Evolutionary conservation across 92 coral and sea anemone genomes (phyloP), one percentile per base, ranked within the genome.

Genomic region (Diadumene lineata): DNA sequence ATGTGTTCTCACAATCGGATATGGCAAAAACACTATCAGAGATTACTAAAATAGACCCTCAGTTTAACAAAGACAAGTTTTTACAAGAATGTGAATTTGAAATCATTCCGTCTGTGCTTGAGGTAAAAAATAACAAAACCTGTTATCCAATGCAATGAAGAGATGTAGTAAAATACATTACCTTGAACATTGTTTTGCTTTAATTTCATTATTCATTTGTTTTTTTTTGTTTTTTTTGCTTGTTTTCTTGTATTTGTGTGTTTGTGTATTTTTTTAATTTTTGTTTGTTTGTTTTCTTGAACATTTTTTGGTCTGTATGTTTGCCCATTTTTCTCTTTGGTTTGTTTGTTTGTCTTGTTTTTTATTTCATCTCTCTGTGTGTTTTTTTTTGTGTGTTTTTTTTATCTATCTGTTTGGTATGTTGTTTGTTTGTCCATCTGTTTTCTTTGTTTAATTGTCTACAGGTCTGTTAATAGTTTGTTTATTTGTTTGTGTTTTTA

Each of bases 61-160:
- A 90, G 82, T 94, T 94, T 58, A 94, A 94, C 79, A 94, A 94
- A 79, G 98, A 94, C 84, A 92, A 78, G 70, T 94, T 94, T 64
- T 68, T 94, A 34, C 93, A 89, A 68, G 98, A 94, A 74, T 94
- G 98, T 84, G 97, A 94, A 92, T 94, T 92, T 89, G 98, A 94
- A 57, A 94, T 94, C n/a, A 94, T 94, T 60, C 98, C 98, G 0
- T 74, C 98, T 4, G 98, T 94, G 29, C 74, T 94, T 23, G 97
- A 94, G 97, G 98, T 94, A 88, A 13, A 13, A 4, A 4, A 38
- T 38, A n/a, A n/a, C n/a, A n/a, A n/a, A n/a, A n/a, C n/a, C n/a
- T n/a, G n/a, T n/a, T n/a, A n/a, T n/a, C n/a, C n/a, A n/a, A n/a
- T n/a, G n/a, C n/a, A n/a, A n/a, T n/a, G n/a, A n/a, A n/a, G n/a